phyloP scores from a whole-genome alignment of 2,888 invertebrate genomes.

The Spialia ferax region DNA sequence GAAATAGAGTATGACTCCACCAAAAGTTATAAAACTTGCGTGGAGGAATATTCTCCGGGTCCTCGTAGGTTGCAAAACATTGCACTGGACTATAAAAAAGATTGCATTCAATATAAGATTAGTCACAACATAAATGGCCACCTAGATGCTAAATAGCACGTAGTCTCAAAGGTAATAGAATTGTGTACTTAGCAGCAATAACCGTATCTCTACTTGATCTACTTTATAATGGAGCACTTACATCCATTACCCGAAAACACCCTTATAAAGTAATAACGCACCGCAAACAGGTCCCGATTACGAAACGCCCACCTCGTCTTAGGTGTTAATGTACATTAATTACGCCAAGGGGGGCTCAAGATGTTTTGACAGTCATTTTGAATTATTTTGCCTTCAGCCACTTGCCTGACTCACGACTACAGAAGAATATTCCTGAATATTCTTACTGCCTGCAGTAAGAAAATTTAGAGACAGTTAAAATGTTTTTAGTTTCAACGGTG shows the following conservation, averaged over 20 bases:
- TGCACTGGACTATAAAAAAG: too few relatives aligned
- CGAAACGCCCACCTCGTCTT: constrained; percentile 69
- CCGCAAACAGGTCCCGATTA: constrained; percentile 65
- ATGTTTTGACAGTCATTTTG: constrained; percentile 71
- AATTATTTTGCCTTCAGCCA: constrained; percentile 58
- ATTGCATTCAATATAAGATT: too few relatives aligned
- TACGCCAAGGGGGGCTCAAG: constrained; percentile 63
- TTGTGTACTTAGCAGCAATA: not conserved
- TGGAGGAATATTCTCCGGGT: too few relatives aligned
- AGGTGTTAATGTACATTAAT: constrained; percentile 79
- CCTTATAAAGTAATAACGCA: constrained; percentile 51
- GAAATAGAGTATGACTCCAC: too few relatives aligned
- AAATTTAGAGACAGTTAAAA: not conserved
- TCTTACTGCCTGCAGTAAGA: too few relatives aligned
- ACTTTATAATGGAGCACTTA: constrained; percentile 4
- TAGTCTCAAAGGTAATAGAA: not conserved
- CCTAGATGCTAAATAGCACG: too few relatives aligned
- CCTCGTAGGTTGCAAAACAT: too few relatives aligned
- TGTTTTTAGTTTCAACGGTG: not conserved
- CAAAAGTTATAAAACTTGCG: too few relatives aligned
- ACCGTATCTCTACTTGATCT: not conserved
- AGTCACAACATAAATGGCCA: too few relatives aligned
- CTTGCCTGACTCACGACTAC: constrained; percentile 1
- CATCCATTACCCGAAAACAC: constrained; percentile 47
- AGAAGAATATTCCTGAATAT: not conserved